Percentiles rank a stretch among this genome's conserved stretches.
phyloP scores from a whole-genome alignment of 2,797 vertebrate genomes.

The Hozukius guyotensis region DNA sequence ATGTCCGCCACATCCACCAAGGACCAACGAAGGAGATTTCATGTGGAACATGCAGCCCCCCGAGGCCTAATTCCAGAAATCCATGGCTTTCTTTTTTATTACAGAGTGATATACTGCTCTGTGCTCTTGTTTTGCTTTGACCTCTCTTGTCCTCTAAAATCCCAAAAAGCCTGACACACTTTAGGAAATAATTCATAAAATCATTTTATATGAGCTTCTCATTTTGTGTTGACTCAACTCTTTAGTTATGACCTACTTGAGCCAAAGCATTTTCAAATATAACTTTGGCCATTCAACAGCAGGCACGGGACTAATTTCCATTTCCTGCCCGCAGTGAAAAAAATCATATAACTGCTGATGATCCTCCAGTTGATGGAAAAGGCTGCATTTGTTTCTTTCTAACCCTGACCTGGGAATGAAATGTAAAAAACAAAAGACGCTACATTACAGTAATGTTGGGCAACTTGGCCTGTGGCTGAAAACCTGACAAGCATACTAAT shows the following conservation, averaged over 20 bases:
- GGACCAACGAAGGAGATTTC: conserved; percentile 56
- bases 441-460: not conserved
- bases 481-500: not conserved
- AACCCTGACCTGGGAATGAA: conserved; percentile 22
- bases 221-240: conserved; percentile 70
- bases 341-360: conserved; percentile 39
- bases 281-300: conserved; percentile 56
- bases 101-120: conserved; percentile 34
- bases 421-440: not conserved
- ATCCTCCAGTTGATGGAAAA: conserved; percentile 50
- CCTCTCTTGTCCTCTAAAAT: conserved; percentile 62
- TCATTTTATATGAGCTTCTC: conserved; percentile 79
- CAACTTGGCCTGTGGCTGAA: not conserved
- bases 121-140: conserved; percentile 57
- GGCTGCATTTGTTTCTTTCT: conserved; percentile 29
- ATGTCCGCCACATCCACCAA: conserved; percentile 39
- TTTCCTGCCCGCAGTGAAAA: conserved; percentile 55
- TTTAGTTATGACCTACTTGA: conserved; percentile 67
- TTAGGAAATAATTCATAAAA: conserved; percentile 80
- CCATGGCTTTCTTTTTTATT: conserved; percentile 13
- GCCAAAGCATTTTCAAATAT: conserved; percentile 66
- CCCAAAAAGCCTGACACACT: conserved; percentile 54
- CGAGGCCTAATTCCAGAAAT: conserved; percentile 50
- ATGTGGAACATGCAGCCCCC: conserved; percentile 38
- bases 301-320: conserved; percentile 60